Conservation (phyloP, 1,140 invertebrate species). For the Drosophila malerkotliana region DNA sequence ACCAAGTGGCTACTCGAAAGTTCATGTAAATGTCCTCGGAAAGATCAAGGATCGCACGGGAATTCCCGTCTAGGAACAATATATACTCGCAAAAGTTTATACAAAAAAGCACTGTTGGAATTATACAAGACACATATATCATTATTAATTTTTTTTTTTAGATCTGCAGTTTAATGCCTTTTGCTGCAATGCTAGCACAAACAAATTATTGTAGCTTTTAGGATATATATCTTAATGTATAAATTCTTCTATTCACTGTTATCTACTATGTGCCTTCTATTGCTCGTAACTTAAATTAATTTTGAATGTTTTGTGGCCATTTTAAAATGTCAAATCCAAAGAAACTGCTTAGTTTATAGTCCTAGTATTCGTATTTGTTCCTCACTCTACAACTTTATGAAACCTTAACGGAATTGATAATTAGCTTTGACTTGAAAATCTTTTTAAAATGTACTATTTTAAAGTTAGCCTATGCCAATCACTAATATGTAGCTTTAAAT, state of each 20-base stretch:
- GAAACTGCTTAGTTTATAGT: not conserved
- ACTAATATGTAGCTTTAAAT: constrained; percentile 3
- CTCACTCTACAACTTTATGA: not conserved
- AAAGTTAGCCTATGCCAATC: not conserved
- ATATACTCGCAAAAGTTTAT: constrained; percentile 14
- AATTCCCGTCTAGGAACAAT: constrained; percentile 74
- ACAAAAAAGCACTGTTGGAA: constrained; percentile 30
- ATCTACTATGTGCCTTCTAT: constrained; percentile 37
- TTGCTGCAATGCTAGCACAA: constrained; percentile 4
- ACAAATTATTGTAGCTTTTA: constrained; percentile 5
- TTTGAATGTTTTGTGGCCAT: not conserved
- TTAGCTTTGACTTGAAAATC: not conserved
- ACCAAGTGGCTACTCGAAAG: constrained; percentile 76
- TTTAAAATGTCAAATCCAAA: not conserved
- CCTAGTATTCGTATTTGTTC: not conserved
- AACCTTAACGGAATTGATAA: not conserved
- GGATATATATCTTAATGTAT: constrained; percentile 1
- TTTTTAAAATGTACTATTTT: not conserved
- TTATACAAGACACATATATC: constrained; percentile 15
- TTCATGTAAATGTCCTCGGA: constrained; percentile 81
- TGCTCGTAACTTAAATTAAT: constrained; percentile 2
- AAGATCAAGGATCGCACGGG: constrained; percentile 83
- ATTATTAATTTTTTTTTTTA: constrained; percentile 10
- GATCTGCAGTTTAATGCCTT: constrained; percentile 9
- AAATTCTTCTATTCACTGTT: constrained; percentile 5